Evolutionary conservation across 2,797 vertebrate genomes (phyloP), one percentile per base, ranked within the genome.

Genomic region (Acomys russatus): DNA sequence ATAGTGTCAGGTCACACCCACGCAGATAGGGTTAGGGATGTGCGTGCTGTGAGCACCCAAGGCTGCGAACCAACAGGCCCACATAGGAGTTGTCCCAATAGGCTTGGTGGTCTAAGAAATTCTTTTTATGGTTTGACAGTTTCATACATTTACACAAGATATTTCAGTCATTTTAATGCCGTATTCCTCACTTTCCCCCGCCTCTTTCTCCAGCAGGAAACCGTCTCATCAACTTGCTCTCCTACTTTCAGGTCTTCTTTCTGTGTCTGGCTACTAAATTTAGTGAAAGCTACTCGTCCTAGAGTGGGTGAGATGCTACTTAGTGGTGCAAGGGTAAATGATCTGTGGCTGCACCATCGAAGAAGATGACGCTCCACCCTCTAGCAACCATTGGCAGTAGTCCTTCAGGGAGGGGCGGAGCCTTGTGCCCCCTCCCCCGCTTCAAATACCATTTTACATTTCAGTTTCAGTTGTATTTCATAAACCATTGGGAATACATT

Each of bases 401-500:
- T 54, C 49, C 28, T 78, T 54, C 49, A 28, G 23, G 49, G 12
- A 51, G 25, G 38, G 5, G 25, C 51, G 76, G 44, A 77, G 14
- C 49, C 25, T 77, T 14, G 8, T 17, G 15, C 6, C 14, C 44
- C 3, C 28, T 15, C 18, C 38, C 10, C 17, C 2, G 73, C 49
- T 35, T 70, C 35, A 20, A 86, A 71, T 70, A 91, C 9, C 74
- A 33, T 64, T 94, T 91, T 73, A 70, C 7, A 71, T 91, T 89
- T 91, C 44, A 86, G 44, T 91, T 89, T 91, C 44, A 12, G 88
- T 78, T 70, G 79, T 89, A 44, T 59, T 25, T 89, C 35, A 77
- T 28, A 71, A 33, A 87, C 54, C 94, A 93, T 88, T 95, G 92
- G 63, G 23, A 82, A 73, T 91, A 94, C 59, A 79, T 78, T 89